Base-by-base conservation (phyloP, 2,888 invertebrate species). In the Sarcophaga rosellei region DNA sequence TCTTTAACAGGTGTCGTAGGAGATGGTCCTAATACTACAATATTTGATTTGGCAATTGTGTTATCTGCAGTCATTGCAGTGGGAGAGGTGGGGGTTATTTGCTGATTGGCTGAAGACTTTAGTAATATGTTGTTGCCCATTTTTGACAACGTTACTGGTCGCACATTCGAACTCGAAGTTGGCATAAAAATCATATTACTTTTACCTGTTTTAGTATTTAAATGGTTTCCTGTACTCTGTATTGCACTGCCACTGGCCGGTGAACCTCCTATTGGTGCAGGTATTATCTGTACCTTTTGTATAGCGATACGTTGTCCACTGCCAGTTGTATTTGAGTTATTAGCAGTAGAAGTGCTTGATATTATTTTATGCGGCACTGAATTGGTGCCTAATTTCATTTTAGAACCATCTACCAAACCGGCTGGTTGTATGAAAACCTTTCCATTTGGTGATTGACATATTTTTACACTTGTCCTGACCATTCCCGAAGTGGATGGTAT, bases 251-350 rank as follows among this genome's bases (percentile, higher is more conserved):
- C 86, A 69, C 87, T 82, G n/a, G 88, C 87, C 35, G 89, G 81
- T 8, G 91, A 87, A 25, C 88, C 88, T 68, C 88, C 88, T 63
- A 89, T 84, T 73, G 92, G 89, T 4, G 90, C 90, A 61, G 92
- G 90, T 59, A 93, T 88, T 73, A 93, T 89, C 84, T 93, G 93
- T 84, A 93, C 91, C 83, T 93, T 93, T 77, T 93, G 93, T 90
- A 93, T 91, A 62, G 92, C 91, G 63, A 92, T 89, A 17, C 93
- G 90, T 65, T 90, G 91, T 53, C 90, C 89, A 10, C 89, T 83
- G 53, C 90, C 88, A 21, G 90, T 88, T 35, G 90, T 88, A 57
- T 89, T 88, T 35, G 90, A 88, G 21, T 89, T 80, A 3, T 83
- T 83, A 6, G 81, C 72, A 4, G 87, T 85, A 15, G 88, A 77